These are phyloP conservation scores for Xestobium rufovillosum DNA, from an alignment of 2,888 invertebrate species.

Conservation along the genomic window DNA sequence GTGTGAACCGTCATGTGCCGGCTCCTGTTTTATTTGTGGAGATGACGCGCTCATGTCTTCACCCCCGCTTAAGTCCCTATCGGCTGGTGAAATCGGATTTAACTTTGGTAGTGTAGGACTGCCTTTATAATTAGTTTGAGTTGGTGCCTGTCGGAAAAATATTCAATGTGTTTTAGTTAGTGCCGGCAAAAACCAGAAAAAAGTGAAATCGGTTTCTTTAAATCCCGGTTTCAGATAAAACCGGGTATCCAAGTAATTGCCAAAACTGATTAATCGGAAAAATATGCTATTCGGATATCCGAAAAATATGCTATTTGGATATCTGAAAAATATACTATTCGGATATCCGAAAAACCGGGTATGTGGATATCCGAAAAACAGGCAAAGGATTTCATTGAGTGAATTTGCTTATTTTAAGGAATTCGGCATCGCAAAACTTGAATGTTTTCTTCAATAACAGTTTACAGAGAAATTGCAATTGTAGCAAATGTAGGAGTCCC, in stretches of 20 bases:
- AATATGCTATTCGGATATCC: too few species aligned
- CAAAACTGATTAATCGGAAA: too few species aligned
- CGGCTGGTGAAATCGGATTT: conserved; percentile 51
- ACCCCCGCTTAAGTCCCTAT: conserved; percentile 44
- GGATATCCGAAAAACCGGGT: too few species aligned
- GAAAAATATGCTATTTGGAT: too few species aligned
- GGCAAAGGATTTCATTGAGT: neutral
- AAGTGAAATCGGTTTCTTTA: too few species aligned
- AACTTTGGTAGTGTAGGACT: conserved; percentile 56
- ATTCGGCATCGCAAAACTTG: too few species aligned
- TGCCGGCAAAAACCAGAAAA: too few species aligned
- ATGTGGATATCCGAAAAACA: conserved; percentile 4
- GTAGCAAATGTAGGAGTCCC: neutral
- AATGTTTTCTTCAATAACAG: too few species aligned
- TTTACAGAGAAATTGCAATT: conserved; percentile 3
- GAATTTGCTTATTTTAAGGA: neutral
- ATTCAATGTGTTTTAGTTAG: too few species aligned
- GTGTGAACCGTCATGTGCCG: conserved; percentile 42
- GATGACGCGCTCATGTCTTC: conserved; percentile 51
- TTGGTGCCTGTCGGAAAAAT: conserved; percentile 45
- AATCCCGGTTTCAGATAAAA: too few species aligned
- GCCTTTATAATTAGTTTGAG: conserved; percentile 59
- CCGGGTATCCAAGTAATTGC: too few species aligned
- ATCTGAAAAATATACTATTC: too few species aligned
- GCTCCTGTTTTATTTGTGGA: conserved; percentile 57